Evolutionary conservation across 2,113 vertebrate species (phyloP).

Genomic region (Myotis lucifugus): DNA sequence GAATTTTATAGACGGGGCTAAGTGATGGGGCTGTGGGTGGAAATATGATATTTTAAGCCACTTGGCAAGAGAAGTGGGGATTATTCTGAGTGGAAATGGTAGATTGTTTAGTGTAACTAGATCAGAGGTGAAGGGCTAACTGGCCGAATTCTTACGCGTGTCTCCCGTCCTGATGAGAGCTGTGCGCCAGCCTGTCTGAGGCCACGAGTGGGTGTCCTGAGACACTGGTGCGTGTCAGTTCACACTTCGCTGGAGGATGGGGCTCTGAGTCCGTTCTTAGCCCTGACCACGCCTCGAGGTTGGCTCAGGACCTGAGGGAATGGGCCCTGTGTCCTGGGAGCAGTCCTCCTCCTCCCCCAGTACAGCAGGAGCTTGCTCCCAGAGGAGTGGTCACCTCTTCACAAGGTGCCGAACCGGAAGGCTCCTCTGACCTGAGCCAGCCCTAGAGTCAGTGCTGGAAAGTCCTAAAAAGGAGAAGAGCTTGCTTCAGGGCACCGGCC

Average conservation of each 20-base stretch:
- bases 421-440: not conserved
- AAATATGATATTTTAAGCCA: not conserved
- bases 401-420: not conserved
- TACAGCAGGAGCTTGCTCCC: not conserved
- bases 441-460: not conserved
- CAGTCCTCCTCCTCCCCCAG: too few species aligned
- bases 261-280: not conserved
- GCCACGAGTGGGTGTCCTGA: not conserved
- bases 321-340: too few species aligned
- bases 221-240: not conserved
- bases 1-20: not conserved
- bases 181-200: not conserved
- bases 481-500: not conserved
- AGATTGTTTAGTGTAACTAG: not conserved
- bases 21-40: not conserved
- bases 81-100: not conserved
- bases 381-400: not conserved
- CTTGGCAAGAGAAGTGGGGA: slow-evolving; percentile 39
- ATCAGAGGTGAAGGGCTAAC: not conserved
- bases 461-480: not conserved
- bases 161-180: not conserved
- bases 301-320: not conserved
- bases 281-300: accelerated
- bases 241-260: not conserved
- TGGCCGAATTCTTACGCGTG: not conserved